Conservation (phyloP, 2,888 invertebrate genomes). For the Brachypalpus laphriformis region DNA sequence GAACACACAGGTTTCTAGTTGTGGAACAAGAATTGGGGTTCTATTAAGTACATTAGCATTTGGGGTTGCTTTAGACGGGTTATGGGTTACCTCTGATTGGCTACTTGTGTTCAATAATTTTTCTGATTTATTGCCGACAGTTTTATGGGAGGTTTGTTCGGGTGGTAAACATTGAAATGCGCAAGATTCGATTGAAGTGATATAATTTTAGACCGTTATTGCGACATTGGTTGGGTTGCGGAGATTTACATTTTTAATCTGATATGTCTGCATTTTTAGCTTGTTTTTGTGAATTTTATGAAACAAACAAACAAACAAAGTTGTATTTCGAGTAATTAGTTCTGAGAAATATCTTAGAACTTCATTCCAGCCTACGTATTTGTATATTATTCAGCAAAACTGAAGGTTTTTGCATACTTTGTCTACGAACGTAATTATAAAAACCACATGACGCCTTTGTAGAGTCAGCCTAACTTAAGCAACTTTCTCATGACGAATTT, state of each 20-base stretch:
- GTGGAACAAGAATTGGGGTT: conserved; percentile 35
- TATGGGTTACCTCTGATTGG: neutral
- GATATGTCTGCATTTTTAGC: conserved; percentile 17
- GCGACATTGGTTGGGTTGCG: conserved; percentile 21
- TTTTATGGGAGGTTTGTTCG: neutral
- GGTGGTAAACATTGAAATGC: too few relatives aligned
- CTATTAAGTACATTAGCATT: conserved; percentile 10
- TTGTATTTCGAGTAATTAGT: conserved; percentile 1
- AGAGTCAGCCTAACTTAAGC: neutral
- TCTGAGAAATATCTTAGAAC: neutral
- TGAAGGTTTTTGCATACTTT: neutral
- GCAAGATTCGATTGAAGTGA: too few relatives aligned
- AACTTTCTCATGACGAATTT: neutral
- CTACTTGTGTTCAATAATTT: conserved; percentile 27
- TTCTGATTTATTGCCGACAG: conserved; percentile 48
- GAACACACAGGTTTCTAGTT: conserved; percentile 12
- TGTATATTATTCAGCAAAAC: neutral
- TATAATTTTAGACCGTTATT: conserved; percentile 45
- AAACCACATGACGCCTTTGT: neutral
- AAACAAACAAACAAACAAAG: neutral
- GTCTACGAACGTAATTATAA: neutral
- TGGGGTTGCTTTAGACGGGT: conserved; percentile 13
- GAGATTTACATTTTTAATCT: conserved; percentile 28
- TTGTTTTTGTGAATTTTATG: neutral
- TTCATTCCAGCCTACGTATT: conserved; percentile 21